Evolutionary conservation across 35 echinoderm and acorn worm species (phyloP), one percentile per base, ranked within the genome.

Genomic region (Amphiura filiformis): DNA sequence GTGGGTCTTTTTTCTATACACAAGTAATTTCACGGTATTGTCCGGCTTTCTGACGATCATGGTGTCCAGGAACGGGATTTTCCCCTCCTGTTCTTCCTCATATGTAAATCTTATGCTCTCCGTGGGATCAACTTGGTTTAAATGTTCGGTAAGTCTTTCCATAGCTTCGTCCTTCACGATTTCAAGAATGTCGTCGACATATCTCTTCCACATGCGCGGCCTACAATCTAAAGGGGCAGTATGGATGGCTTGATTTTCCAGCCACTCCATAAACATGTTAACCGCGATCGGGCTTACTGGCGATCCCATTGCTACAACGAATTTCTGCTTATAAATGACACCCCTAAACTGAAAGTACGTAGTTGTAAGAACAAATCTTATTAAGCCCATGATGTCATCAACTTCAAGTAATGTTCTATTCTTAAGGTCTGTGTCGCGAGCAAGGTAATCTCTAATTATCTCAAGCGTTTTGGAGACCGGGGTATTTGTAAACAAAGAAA

Each of bases 131-230:
- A 70, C 28, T 70, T 70, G 61, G 28, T 70, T 70, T 18, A 70
- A 23, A 30, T 70, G 61, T 11, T 70, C 61, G 28, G 61, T 70
- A 18, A 70, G 28, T 23, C 26, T 70, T 70, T 70, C 11, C 26
- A 23, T 70, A 13, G 15, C 26, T 15, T 23, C 61, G 3, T 15
- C 28, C 26, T 70, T 70, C 61, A 70, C 61, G 4, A 70, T 30
- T 30, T 70, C 61, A 18, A 70, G 61, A 70, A 70, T 70, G 61
- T 70, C 56, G 79, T 82, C 87, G n/a, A 81, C 78, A n/a, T n/a
- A 31, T 89, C 87, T 81, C 57, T 80, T 89, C 78, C 87, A 89
- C 26, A 89, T 23, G 12, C 76, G 32, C 37, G 86, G 86, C 37
- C 80, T 88, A 44, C 61, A 86, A 7, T 36, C 37, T 1, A 78